Percentiles rank a stretch among this genome's conserved stretches.
Conservation (phyloP, 1,140 invertebrate genomes). For the Frieseomelitta varia region DNA sequence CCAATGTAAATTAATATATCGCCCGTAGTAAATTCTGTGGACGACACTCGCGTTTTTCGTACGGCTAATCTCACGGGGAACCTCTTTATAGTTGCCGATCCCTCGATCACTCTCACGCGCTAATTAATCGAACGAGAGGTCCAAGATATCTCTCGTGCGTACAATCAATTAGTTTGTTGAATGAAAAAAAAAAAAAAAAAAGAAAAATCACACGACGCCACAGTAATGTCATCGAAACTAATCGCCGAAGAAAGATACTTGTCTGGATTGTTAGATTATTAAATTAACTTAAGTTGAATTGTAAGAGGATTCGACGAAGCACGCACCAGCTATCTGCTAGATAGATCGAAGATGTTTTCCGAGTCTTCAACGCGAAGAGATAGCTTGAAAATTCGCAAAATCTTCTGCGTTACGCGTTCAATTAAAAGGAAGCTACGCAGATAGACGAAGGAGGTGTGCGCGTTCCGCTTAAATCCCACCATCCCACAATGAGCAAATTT, state of each 20-base stretch:
- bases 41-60: slow-evolving; percentile 9
- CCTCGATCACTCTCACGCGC: slow-evolving; percentile 3
- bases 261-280: too few species aligned
- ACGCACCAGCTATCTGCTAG: too few species aligned
- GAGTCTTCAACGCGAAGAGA: too few species aligned
- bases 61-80: background rate
- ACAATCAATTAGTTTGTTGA: slow-evolving; percentile 8
- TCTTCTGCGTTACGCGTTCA: background rate
- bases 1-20: slow-evolving; percentile 37
- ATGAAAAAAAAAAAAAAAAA: too few species aligned
- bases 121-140: slow-evolving; percentile 33
- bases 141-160: background rate
- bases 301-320: too few species aligned
- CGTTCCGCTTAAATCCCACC: slow-evolving; percentile 2
- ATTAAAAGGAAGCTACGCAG: background rate
- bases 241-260: too few species aligned
- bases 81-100: slow-evolving; percentile 27
- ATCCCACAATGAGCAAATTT: background rate
- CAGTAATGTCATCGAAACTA: too few species aligned
- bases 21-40: slow-evolving; percentile 25
- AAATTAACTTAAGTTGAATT: too few species aligned
- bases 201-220: too few species aligned
- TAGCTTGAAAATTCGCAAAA: background rate
- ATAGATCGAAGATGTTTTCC: too few species aligned
- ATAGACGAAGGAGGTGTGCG: background rate